Evolutionary conservation across 2,797 vertebrate genomes (phyloP).

Genomic region (Sebastes oblongus): DNA sequence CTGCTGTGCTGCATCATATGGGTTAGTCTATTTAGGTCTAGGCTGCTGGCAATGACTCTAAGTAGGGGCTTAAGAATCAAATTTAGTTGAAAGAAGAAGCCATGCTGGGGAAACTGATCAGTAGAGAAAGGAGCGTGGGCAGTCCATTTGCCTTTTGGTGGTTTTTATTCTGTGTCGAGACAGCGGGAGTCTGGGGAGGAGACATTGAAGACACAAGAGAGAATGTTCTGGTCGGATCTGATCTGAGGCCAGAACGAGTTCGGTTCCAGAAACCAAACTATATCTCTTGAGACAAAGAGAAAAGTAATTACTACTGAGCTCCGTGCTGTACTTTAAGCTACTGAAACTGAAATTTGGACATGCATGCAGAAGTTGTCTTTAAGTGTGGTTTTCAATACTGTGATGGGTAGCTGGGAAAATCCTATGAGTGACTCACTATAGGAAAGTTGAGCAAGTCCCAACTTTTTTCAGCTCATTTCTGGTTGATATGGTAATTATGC

Average conservation of each 20-base stretch:
- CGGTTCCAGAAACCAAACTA: slow-evolving; percentile 8
- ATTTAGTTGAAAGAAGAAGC: slow-evolving; percentile 67
- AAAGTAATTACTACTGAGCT: background rate
- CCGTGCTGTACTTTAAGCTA: background rate
- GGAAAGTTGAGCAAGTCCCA: slow-evolving; percentile 26
- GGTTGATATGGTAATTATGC: slow-evolving; percentile 4
- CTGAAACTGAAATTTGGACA: background rate
- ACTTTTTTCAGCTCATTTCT: background rate
- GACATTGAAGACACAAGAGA: background rate
- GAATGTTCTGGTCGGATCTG: slow-evolving; percentile 18
- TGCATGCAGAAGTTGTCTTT: background rate
- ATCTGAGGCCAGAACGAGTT: slow-evolving; percentile 6
- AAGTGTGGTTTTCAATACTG: slow-evolving; percentile 13
- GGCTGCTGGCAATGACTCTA: slow-evolving; percentile 58
- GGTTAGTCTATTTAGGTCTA: slow-evolving; percentile 75
- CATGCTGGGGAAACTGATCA: slow-evolving; percentile 35
- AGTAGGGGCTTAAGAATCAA: slow-evolving; percentile 69
- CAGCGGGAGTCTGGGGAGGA: background rate
- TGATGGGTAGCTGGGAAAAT: slow-evolving; percentile 4
- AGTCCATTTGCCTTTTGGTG: background rate
- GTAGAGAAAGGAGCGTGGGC: slow-evolving; percentile 7
- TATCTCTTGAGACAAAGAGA: slow-evolving; percentile 12
- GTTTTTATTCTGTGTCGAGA: background rate
- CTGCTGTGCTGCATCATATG: slow-evolving; percentile 65
- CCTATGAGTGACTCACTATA: slow-evolving; percentile 10